These are phyloP conservation scores for Strix aluco DNA, from an alignment of 2,113 vertebrate species.

Conservation along the genomic window DNA sequence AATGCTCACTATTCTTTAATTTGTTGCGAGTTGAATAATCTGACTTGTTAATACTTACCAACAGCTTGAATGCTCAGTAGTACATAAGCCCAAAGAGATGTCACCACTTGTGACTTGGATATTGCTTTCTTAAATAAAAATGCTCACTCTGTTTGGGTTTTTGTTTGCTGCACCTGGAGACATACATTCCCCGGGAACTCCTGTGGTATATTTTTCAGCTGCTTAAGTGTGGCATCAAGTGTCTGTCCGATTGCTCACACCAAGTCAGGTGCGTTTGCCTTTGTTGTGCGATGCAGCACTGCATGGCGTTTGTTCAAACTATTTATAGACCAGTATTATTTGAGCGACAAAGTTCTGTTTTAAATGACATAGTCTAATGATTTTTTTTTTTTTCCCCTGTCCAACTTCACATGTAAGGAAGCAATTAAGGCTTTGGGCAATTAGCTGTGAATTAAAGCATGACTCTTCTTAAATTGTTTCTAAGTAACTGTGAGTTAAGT, in stretches of 20 bases:
- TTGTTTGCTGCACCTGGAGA: fast-evolving
- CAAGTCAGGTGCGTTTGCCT: background rate
- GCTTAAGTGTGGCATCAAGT: background rate
- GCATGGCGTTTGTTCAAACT: fast-evolving
- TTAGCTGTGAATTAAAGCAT: background rate
- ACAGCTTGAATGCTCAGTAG: background rate
- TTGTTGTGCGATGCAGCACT: fast-evolving
- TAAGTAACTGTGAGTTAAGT: background rate
- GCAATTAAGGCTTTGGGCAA: background rate
- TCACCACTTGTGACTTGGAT: background rate
- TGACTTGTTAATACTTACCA: conserved; percentile 10
- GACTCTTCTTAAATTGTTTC: background rate
- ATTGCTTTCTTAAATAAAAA: background rate
- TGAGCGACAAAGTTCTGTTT: background rate
- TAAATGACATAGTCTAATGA: fast-evolving
- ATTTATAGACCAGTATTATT: background rate
- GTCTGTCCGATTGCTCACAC: background rate
- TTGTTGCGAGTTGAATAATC: conserved; percentile 20
- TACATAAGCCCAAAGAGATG: background rate
- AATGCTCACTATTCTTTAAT: background rate
- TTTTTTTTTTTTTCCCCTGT: background rate
- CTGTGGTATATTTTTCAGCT: fast-evolving
- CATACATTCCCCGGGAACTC: fast-evolving
- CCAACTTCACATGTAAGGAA: background rate
- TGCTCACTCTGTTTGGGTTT: background rate